phyloP scores from a whole-genome alignment of 30 jellyfish, hydroid and myxozoan genomes.

The Clytia hemisphaerica region DNA sequence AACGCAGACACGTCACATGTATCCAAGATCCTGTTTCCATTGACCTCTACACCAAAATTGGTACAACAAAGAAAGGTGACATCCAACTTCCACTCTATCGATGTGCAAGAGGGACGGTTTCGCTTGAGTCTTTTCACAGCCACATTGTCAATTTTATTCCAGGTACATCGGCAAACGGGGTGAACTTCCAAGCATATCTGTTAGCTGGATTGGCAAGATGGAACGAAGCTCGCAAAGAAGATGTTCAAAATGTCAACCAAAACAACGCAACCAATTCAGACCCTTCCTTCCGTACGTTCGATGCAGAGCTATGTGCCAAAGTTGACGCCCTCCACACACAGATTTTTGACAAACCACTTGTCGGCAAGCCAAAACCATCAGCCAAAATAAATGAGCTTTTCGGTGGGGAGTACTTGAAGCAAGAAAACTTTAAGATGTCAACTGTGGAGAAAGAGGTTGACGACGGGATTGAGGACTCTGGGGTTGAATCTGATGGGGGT shows the following conservation, averaged over 20 bases:
- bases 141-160: conserved; percentile 13
- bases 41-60: conserved; percentile 27
- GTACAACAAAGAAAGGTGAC: conserved; percentile 25
- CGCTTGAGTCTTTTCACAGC: conserved; percentile 25
- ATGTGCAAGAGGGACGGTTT: conserved; percentile 47
- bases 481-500: too few species aligned
- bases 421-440: neutral
- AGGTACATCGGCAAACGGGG: conserved; percentile 37
- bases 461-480: conserved; percentile 9
- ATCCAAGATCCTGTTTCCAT: conserved; percentile 43
- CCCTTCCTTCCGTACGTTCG: neutral
- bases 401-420: conserved; percentile 34
- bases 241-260: neutral
- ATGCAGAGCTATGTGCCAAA: neutral
- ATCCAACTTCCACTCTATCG: conserved; percentile 32
- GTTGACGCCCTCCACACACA: neutral
- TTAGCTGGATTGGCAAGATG: conserved; percentile 31
- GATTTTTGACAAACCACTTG: neutral
- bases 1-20: conserved; percentile 42
- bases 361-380: neutral
- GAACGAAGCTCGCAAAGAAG: conserved; percentile 21
- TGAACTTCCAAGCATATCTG: conserved; percentile 36
- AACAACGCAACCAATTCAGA: too few species aligned
- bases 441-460: conserved; percentile 1
- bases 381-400: neutral